Base-by-base conservation (phyloP, 2,113 vertebrate genomes). In the Nibea coibor region DNA sequence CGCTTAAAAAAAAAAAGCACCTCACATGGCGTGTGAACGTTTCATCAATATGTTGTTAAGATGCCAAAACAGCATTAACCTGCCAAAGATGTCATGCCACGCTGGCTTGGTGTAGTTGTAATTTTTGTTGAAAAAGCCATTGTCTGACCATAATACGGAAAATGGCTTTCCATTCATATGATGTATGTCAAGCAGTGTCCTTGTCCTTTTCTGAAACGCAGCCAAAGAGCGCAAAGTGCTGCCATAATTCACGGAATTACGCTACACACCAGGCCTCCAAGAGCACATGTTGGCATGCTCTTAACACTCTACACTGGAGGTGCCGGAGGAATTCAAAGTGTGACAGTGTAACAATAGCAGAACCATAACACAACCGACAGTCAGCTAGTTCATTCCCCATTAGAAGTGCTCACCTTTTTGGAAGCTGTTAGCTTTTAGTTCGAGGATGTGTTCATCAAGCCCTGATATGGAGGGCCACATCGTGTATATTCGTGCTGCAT, bases 391-490 rank as follows among this genome's bases (percentile, higher is more conserved):
- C 42, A 51, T 31, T 66, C 24, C 62, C 16, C 58, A 64, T 71
- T 58, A 76, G 47, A 39, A 54, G 15, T 64, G 39, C 39, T 64
- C 15, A 56, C 2, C 4, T 61, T n/a, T 31, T 31, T 2, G 0
- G 26, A 8, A n/a, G 50, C 16, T 24, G 58, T n/a, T 57, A 42
- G 67, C 50, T 64, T 42, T 65, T 64, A 66, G 73, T 64, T 54
- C 48, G 56, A 64, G 20, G 51, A 65, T 16, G 5, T 53, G 43
- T 72, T 76, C 47, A 77, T 51, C 61, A 35, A 66, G 35, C 26
- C 5, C 59, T 63, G 43, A 76, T 51, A 15, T 19, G 35, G 3
- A 43, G 15, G 28, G 47, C 16, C 15, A 58, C 53, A 62, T 22
- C 51, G 48, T 72, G 28, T 83, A 42, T 53, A 50, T 26, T 56